These are phyloP conservation scores for Scaptomyza hsui DNA, from an alignment of 1,140 invertebrate genomes.

Conservation along the genomic window DNA sequence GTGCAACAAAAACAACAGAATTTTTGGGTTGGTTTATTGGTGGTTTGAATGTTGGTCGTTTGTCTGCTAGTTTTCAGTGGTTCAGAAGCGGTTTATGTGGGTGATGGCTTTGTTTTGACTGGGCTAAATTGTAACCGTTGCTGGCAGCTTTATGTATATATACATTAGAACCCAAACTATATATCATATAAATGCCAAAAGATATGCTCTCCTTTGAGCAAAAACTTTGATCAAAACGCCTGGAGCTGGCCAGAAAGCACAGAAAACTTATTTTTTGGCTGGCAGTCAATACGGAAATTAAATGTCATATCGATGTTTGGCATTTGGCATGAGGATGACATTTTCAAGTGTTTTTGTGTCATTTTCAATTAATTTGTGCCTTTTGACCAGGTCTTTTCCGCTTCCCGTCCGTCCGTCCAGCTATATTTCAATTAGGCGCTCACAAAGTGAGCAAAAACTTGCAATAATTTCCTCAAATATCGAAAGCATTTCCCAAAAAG, in stretches of 20 bases:
- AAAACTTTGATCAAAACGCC: not conserved
- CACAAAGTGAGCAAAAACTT: constrained; percentile 47
- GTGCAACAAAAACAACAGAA: constrained; percentile 23
- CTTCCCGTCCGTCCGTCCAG: constrained; percentile 42
- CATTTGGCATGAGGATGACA: constrained; percentile 52
- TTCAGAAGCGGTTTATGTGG: constrained; percentile 8
- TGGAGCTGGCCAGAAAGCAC: not conserved
- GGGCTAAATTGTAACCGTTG: constrained; percentile 24
- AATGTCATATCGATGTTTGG: constrained; percentile 66
- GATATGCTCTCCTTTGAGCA: not conserved
- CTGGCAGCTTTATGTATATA: constrained; percentile 1
- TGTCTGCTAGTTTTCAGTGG: not conserved
- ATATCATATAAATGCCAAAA: not conserved
- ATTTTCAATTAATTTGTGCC: constrained; percentile 76
- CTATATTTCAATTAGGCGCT: constrained; percentile 58
- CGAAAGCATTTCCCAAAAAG: constrained; percentile 32
- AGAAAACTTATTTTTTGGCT: constrained; percentile 10
- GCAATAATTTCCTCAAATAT: constrained; percentile 63
- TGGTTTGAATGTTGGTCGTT: not conserved
- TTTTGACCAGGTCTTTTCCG: constrained; percentile 69
- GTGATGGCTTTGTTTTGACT: constrained; percentile 48
- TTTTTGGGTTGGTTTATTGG: constrained; percentile 26
- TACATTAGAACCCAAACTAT: not conserved
- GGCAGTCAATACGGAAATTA: constrained; percentile 68
- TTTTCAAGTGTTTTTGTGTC: constrained; percentile 78